Evolutionary conservation across 2,888 invertebrate genomes (phyloP), one percentile per base, ranked within the genome.

Genomic region (Trissolcus brochymenae): DNA sequence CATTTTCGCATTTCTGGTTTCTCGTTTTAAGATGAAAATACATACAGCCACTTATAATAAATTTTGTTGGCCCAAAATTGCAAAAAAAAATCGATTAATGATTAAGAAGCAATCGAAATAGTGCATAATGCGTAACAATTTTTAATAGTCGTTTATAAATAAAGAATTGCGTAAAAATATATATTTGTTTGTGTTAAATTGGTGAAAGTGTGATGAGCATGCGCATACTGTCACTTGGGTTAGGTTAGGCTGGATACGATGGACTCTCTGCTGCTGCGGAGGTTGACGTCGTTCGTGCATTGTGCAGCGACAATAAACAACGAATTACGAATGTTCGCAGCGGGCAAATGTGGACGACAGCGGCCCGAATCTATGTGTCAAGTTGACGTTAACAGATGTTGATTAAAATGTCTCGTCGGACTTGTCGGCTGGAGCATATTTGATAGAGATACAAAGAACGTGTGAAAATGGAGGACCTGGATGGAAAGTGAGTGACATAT

Each of bases 401-500:
- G 46, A 46, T 14, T 46, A 46, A 46, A 46, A 51, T 51, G 51
- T 51, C 51, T 13, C 17, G 14, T 51, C 21, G 19, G 19, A 51
- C 13, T 51, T 51, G 51, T 51, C 11, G 51, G 19, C 4, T 51
- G 1, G 21, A 21, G 11, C n/a, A 46, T 16, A 51, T 19, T 19
- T 19, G 51, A 16, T 51, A 51, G 19, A 17, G 51, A 0, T 11
- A 9, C 35, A 2, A 7, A 11, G 16, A 51, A 11, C 11, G 19
- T 17, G 16, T 11, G 11, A 51, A 16, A 51, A 51, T 51, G 51
- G 51, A 19, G 51, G 51, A 51, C 21, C 19, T 51, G 11, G 51
- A 19, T 51, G 51, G 51, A 51, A 51, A 51, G 51, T 51, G 51
- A 51, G 51, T 51, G 17, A 21, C 19, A 16, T 51, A 46, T 46